These are phyloP conservation scores for Masnerella sp. DNA, from an alignment of 2,888 invertebrate genomes.

Conservation along the genomic window DNA sequence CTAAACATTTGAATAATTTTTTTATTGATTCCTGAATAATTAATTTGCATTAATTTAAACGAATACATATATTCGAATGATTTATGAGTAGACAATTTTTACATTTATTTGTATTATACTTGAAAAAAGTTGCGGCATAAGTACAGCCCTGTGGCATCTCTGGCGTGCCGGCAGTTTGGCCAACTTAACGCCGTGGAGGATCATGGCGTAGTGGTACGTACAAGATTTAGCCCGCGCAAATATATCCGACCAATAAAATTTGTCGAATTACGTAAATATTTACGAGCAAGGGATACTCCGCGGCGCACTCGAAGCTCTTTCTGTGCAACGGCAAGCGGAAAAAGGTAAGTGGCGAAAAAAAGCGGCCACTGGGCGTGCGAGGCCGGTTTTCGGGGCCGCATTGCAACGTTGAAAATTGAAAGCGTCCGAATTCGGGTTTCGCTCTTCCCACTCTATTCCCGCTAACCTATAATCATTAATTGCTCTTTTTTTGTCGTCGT, in stretches of 20 bases:
- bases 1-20: no score
- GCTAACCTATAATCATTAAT: conserved; percentile 6
- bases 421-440: no score
- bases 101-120: no score
- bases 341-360: conserved; percentile 20
- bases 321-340: conserved; percentile 10
- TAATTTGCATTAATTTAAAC: no score
- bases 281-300: conserved; percentile 45
- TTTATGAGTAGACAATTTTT: no score
- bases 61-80: no score
- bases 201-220: conserved; percentile 68
- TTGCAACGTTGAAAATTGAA: no score
- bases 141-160: conserved; percentile 12
- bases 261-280: conserved; percentile 64
- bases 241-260: conserved; percentile 62
- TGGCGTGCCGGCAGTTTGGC: conserved; percentile 32
- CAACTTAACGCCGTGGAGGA: conserved; percentile 60
- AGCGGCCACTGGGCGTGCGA: no score
- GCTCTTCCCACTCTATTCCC: no score
- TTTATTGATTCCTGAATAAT: no score
- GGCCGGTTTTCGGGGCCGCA: no score
- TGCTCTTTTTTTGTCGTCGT: background rate
- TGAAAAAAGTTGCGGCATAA: no score
- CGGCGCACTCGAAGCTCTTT: background rate
- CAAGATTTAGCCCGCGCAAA: conserved; percentile 73